These are phyloP conservation scores for Nematolebias whitei DNA, from an alignment of 2,113 vertebrate genomes.

Conservation along the genomic window DNA sequence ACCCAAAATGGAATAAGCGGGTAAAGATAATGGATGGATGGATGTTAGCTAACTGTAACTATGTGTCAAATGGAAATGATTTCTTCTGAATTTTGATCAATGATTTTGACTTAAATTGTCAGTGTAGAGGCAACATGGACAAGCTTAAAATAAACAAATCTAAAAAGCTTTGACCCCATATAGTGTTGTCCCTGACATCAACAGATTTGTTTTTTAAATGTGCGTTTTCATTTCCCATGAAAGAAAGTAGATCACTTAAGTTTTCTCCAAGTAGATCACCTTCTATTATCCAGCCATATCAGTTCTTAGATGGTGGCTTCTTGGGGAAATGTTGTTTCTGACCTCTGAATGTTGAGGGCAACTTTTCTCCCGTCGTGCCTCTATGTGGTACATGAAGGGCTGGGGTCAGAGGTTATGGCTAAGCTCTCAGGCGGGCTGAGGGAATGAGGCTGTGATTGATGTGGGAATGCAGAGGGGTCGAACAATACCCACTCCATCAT, in stretches of 20 bases:
- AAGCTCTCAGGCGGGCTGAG: conserved; percentile 31
- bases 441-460: conserved; percentile 66
- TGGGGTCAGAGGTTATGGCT: conserved; percentile 52
- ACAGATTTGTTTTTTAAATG: conserved; percentile 10
- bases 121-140: not conserved
- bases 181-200: not conserved
- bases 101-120: not conserved
- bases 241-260: conserved; percentile 17
- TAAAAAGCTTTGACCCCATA: conserved; percentile 4
- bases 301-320: conserved; percentile 43
- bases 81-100: not conserved
- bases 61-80: not conserved
- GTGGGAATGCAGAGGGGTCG: conserved; percentile 45
- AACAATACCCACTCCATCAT: conserved; percentile 49
- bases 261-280: conserved; percentile 13
- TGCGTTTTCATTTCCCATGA: conserved; percentile 7
- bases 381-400: conserved; percentile 44
- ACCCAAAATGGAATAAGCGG: too few relatives aligned
- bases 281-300: conserved; percentile 43
- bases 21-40: too few relatives aligned
- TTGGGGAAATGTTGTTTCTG: conserved; percentile 45
- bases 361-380: conserved; percentile 40
- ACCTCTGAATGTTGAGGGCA: conserved; percentile 53
- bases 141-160: not conserved
- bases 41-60: too few relatives aligned